Evolutionary conservation across 2,113 vertebrate genomes (phyloP).

Genomic region (Heterochromis multidens): DNA sequence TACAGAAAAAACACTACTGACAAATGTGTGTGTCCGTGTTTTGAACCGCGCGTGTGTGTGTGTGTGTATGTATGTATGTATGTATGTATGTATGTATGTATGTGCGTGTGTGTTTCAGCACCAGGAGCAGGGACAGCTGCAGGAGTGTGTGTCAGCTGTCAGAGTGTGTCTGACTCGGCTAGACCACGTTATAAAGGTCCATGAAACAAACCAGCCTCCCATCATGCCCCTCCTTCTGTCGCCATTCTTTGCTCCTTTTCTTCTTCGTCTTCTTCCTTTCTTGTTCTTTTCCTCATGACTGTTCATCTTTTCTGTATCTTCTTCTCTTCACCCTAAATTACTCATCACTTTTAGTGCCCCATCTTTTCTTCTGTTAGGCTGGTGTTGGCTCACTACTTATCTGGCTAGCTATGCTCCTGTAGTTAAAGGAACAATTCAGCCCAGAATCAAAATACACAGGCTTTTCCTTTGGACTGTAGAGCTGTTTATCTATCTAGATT

Average conservation of each 20-base stretch:
- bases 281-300: background rate
- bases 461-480: too few relatives aligned
- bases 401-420: background rate
- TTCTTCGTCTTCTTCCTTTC: background rate
- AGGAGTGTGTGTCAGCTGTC: constrained; percentile 58
- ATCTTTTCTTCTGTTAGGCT: background rate
- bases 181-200: constrained; percentile 48
- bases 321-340: too few relatives aligned
- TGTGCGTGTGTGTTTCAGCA: constrained; percentile 52
- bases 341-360: background rate
- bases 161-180: constrained; percentile 57
- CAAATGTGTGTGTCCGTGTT: constrained; percentile 1
- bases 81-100: background rate
- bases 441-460: background rate
- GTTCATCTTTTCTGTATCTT: background rate
- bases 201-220: background rate
- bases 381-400: constrained; percentile 1
- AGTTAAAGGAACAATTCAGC: background rate
- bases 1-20: background rate
- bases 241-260: background rate
- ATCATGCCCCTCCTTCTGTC: background rate
- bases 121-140: constrained; percentile 51
- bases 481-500: too few relatives aligned
- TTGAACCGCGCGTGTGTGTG: background rate
- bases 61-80: background rate